Base-by-base conservation (phyloP, 2,113 vertebrate species). In the Eonycteris spelaea region DNA sequence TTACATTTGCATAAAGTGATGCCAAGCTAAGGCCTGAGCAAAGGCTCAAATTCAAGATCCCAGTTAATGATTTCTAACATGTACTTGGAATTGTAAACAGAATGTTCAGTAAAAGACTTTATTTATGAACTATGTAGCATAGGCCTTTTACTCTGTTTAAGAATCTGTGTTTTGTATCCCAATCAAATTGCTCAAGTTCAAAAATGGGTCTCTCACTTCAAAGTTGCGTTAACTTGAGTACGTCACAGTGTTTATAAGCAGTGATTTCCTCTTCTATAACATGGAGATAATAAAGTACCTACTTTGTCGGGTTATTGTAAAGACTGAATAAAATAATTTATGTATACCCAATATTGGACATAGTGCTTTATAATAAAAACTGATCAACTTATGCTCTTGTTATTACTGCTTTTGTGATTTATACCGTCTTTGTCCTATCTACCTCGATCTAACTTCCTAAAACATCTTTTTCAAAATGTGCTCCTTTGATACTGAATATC, bases 101-200 rank as follows among this genome's bases (percentile, higher is more conserved):
- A 90, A 93, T 90, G 79, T 94, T 94, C 33, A 86, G 6, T 28
- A 61, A 83, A 86, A 28, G 38, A 33, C 77, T 92, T 82, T 93
- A 59, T 16, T 63, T 55, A 85, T 21, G 14, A 86, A 73, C 43
- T 61, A 24, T 67, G 6, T 59, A 59, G 16, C 9, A 73, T 33
- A 59, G 15, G 24, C 13, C 70, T 74, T 63, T 59, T 55, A 82
- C 57, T 93, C 59, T 79, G 5, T 57, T 51, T 77, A 65, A 85
- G 12, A 92, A 67, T 92, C 13, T 6, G 90, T 82, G 15, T 21
- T 71, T 79, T 65, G 5, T 65, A 55, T 30, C 14, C 22, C 45
- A 86, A 43, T 3, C 6, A 82, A 92, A 61, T 22, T 48, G 3
- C 3, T 68, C 53, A 9, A 5, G 7, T 82, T 92, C 35, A 55